Evolutionary conservation across 2,113 vertebrate genomes (phyloP).

Genomic region (Pristiophorus japonicus): DNA sequence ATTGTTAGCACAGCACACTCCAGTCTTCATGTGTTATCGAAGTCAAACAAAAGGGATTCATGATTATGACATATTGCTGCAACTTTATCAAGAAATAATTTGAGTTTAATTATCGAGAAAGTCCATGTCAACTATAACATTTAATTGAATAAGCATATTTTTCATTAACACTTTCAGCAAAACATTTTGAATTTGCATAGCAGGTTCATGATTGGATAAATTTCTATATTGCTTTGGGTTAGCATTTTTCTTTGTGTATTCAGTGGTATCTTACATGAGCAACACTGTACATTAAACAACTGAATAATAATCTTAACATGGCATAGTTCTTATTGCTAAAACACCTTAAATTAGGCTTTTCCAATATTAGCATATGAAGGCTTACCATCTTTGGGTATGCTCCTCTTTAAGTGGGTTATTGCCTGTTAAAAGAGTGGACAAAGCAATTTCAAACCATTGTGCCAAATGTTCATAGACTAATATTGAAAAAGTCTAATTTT

Average conservation of each 20-base stretch:
- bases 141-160: neutral
- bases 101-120: neutral
- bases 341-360: neutral
- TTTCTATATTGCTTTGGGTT: neutral
- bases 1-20: conserved; percentile 40
- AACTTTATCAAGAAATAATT: neutral
- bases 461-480: too few species aligned
- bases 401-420: neutral
- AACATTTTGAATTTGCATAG: neutral
- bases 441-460: neutral
- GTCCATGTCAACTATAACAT: neutral
- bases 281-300: neutral
- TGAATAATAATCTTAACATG: neutral
- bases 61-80: neutral
- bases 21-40: neutral
- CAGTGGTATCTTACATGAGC: neutral
- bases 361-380: neutral
- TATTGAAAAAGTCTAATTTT: too few species aligned
- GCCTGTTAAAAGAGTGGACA: neutral
- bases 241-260: neutral
- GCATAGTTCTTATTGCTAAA: neutral
- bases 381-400: neutral
- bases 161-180: neutral
- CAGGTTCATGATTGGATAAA: neutral
- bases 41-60: neutral